Base-by-base conservation (phyloP, 2,113 vertebrate genomes). In the Triplophysa dalaica region DNA sequence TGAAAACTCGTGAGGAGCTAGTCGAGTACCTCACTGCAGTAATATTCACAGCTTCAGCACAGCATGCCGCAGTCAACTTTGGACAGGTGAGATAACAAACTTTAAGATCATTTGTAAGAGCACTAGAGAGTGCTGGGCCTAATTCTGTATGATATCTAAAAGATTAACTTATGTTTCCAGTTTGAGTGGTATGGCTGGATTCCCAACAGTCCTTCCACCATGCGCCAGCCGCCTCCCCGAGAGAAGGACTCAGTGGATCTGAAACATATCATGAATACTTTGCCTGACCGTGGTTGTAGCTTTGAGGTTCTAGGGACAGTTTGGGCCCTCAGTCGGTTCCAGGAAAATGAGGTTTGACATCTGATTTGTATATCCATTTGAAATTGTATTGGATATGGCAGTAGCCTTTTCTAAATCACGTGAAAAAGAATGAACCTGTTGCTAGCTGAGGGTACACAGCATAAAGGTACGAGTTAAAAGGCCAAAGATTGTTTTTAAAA, bases 161-260 rank as follows among this genome's bases (percentile, higher is more conserved):
- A 13, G 19, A 33, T 67, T 21, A 45, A 2, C 13, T 12, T 13
- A 48, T 48, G 45, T 14, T 8, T 87, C 24, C 83, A 99, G 98
- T 99, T 95, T 73, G 97, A 99, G 87, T 99, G 98, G 98, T 99
- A 93, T 60, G 99, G 97, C 69, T 99, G 98, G 98, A 98, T 99
- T 69, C 98, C 98, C 48, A 99, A 99, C 0, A 89, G 96, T 0
- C 97, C 98, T 0, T 95, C 97, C 0, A 99, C 97, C 10, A 99
- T 99, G 98, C 92, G 98, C 48, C 82, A 81, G 21, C 96, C 97
- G 0, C 96, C 96, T 0, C 98, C 97, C 0, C 93, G 86, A 0
- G 65, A 93, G 82, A 99, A 99, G 80, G 96, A 96, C 0, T 45
- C 91, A 8, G 93, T 94, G 77, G 91, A 94, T 65, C 89, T 98